Conservation (phyloP, 2,888 invertebrate species). For the Microdon myrmicae region DNA sequence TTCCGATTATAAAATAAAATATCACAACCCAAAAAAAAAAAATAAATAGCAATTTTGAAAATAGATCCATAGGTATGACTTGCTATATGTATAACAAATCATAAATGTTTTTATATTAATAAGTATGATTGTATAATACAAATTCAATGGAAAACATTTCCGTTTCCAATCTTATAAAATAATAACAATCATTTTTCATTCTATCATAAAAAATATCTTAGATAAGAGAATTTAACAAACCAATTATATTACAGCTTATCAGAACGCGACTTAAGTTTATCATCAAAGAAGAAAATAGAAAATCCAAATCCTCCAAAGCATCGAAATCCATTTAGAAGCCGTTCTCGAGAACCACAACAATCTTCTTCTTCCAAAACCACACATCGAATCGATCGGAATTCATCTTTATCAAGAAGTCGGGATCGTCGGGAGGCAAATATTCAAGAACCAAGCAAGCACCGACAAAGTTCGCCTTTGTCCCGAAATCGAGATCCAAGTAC, state of each 20-base stretch:
- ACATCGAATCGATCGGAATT: constrained; percentile 54
- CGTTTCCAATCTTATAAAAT: no score
- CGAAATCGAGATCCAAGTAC: constrained; percentile 6
- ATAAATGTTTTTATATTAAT: no score
- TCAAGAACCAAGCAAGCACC: constrained; percentile 19
- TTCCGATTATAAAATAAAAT: no score
- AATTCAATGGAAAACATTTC: no score
- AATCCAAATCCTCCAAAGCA: constrained; percentile 31
- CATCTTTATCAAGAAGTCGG: constrained; percentile 34
- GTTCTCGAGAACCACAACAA: constrained; percentile 58
- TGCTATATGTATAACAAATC: no score
- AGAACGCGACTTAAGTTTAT: constrained; percentile 30
- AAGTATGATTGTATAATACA: no score
- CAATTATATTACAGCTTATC: constrained; percentile 55
- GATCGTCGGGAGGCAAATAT: constrained; percentile 30
- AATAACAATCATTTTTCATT: no score
- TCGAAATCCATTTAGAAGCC: constrained; percentile 58
- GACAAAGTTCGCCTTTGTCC: constrained; percentile 5
- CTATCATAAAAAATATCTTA: not conserved
- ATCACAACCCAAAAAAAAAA: no score
- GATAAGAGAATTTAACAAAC: not conserved
- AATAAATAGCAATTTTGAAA: no score
- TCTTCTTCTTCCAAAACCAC: constrained; percentile 34
- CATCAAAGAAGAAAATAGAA: constrained; percentile 39
- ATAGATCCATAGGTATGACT: no score